Evolutionary conservation across 1,140 invertebrate genomes (phyloP).

Genomic region (Lutraria rhynchaena): DNA sequence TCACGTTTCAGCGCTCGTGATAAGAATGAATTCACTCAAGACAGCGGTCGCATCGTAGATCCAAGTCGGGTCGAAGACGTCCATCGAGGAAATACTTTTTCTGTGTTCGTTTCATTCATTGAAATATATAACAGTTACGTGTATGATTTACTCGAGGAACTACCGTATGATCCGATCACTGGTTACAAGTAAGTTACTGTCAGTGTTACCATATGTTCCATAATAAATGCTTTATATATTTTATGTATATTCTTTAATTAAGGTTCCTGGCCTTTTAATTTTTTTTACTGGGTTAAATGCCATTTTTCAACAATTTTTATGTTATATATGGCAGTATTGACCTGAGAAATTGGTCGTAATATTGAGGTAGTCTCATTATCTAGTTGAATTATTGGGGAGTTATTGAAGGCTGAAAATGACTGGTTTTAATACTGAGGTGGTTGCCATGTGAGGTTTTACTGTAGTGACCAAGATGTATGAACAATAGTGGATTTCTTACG

Average conservation of each 20-base stretch:
- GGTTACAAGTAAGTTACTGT: slow-evolving; percentile 80
- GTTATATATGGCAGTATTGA: too few species aligned
- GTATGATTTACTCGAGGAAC: slow-evolving; percentile 96
- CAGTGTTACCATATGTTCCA: background rate
- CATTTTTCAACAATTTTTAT: too few species aligned
- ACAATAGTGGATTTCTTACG: too few species aligned
- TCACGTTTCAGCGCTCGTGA: slow-evolving; percentile 48
- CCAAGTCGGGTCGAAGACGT: slow-evolving; percentile 85
- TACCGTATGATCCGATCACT: slow-evolving; percentile 82
- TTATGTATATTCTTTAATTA: background rate
- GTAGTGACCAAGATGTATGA: too few species aligned
- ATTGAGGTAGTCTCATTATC: too few species aligned
- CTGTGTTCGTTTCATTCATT: slow-evolving; percentile 97
- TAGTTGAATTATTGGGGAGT: too few species aligned
- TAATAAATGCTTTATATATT: too few species aligned
- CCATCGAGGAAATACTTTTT: slow-evolving; percentile 88
- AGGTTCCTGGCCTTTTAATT: background rate
- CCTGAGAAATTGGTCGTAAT: too few species aligned
- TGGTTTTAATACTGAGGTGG: too few species aligned
- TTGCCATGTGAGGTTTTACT: too few species aligned
- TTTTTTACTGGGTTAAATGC: too few species aligned
- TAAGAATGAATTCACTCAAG: slow-evolving; percentile 59
- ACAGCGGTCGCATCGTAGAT: slow-evolving; percentile 71
- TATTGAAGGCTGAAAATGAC: too few species aligned
- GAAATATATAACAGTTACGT: slow-evolving; percentile 99